phyloP scores from a whole-genome alignment of 2,113 vertebrate genomes.

The Pterocles orientalis region DNA sequence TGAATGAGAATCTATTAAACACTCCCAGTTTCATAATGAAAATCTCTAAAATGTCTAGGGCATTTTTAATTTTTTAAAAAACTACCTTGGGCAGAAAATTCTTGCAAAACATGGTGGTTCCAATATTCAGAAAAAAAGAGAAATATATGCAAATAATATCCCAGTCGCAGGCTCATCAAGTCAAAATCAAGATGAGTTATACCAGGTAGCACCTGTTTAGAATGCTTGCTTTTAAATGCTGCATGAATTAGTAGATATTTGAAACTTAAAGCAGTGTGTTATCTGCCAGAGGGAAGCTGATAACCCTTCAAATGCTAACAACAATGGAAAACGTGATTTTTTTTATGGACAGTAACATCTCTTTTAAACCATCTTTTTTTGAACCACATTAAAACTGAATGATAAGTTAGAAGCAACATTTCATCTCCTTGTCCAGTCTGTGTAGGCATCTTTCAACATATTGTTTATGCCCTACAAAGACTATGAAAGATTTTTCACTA shows the following conservation, averaged over 20 bases:
- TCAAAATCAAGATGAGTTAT: background rate
- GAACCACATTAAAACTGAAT: background rate
- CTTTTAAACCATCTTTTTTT: background rate
- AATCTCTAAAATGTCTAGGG: background rate
- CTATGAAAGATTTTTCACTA: background rate
- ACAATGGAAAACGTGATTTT: background rate
- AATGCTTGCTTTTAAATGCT: background rate
- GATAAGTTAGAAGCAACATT: background rate
- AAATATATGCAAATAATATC: background rate
- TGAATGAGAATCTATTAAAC: conserved; percentile 3
- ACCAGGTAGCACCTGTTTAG: background rate
- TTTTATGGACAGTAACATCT: background rate
- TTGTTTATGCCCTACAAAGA: background rate
- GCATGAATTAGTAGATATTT: background rate
- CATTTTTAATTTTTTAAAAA: background rate
- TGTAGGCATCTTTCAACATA: background rate
- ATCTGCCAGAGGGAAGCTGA: conserved; percentile 13
- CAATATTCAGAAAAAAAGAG: background rate
- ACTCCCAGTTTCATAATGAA: background rate
- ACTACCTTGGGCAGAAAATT: background rate
- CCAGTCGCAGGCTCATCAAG: background rate
- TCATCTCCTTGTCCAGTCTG: background rate
- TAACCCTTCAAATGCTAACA: conserved; percentile 17
- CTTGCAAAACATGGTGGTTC: background rate
- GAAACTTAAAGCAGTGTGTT: conserved; percentile 5